These are phyloP conservation scores for Baronia brevicornis DNA, from an alignment of 2,888 invertebrate species.

Conservation along the genomic window DNA sequence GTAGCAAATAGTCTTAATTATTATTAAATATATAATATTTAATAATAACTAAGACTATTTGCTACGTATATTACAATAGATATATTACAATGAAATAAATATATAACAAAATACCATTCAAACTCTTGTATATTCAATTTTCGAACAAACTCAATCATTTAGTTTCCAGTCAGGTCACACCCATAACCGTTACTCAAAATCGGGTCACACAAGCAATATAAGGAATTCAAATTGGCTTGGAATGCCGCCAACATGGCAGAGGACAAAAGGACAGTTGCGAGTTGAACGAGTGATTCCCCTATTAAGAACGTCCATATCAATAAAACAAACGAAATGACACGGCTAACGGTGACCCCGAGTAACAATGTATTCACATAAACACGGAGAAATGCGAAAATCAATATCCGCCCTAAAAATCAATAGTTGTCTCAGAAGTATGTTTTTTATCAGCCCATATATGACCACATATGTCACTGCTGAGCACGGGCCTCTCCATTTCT, in stretches of 20 bases:
- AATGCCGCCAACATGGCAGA: constrained; percentile 11
- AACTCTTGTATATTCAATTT: background rate
- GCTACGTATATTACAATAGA: background rate
- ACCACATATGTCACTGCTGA: no score
- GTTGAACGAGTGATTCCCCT: constrained; percentile 14
- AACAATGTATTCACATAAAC: constrained; percentile 12
- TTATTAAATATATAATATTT: no score
- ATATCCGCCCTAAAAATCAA: no score
- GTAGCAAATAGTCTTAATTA: no score
- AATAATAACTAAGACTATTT: no score
- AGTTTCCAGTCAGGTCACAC: constrained; percentile 1
- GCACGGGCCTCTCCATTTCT: no score
- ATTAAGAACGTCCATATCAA: constrained; percentile 15
- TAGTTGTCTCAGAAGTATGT: no score
- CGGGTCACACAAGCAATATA: constrained; percentile 12
- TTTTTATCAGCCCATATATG: no score
- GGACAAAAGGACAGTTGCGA: constrained; percentile 13
- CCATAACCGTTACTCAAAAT: constrained; percentile 8
- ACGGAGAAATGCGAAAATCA: no score
- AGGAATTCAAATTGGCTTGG: constrained; percentile 12
- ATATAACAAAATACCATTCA: background rate
- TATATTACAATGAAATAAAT: background rate
- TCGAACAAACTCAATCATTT: constrained; percentile 2
- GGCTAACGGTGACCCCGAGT: constrained; percentile 10
- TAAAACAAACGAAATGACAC: constrained; percentile 16